These are phyloP conservation scores for Pseudomyrmex pallidus DNA, from an alignment of 1,140 invertebrate species.

Conservation along the genomic window DNA sequence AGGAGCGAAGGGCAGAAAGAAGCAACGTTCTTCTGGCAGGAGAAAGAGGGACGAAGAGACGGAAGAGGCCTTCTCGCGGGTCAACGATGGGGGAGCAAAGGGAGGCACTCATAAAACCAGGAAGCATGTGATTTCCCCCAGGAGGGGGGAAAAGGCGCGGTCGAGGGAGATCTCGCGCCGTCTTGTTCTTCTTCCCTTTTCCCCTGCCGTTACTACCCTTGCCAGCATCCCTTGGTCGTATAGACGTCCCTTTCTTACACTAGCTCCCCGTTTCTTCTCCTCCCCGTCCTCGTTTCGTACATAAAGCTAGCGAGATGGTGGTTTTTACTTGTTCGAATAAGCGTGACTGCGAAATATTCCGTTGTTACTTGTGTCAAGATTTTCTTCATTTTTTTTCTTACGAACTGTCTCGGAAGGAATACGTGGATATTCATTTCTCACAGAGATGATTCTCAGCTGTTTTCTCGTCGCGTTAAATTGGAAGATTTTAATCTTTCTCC, in stretches of 20 bases:
- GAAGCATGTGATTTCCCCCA: slow-evolving; percentile 82
- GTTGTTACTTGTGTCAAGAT: slow-evolving; percentile 47
- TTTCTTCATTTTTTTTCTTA: slow-evolving; percentile 14
- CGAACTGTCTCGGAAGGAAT: not conserved
- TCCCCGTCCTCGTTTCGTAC: not conserved
- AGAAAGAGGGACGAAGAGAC: not conserved
- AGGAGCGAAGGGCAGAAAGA: slow-evolving; percentile 29
- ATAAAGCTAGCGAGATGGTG: slow-evolving; percentile 41
- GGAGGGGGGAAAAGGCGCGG: slow-evolving; percentile 72
- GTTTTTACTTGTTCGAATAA: slow-evolving; percentile 55
- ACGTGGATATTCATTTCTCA: not conserved
- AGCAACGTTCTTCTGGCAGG: slow-evolving; percentile 49
- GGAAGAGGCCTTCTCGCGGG: slow-evolving; percentile 27
- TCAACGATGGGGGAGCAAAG: slow-evolving; percentile 13
- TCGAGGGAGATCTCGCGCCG: slow-evolving; percentile 41
- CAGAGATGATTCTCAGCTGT: not conserved
- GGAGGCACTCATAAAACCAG: slow-evolving; percentile 78
- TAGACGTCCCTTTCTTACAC: slow-evolving; percentile 30
- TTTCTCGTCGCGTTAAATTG: not conserved
- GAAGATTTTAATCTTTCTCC: slow-evolving; percentile 15
- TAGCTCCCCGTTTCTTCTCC: not conserved
- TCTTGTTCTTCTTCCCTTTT: slow-evolving; percentile 42
- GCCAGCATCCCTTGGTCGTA: not conserved
- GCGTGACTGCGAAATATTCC: slow-evolving; percentile 50
- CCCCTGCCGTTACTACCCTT: not conserved